Base-by-base conservation (phyloP, 2,113 vertebrate species). In the Diphyllodes magnificus region DNA sequence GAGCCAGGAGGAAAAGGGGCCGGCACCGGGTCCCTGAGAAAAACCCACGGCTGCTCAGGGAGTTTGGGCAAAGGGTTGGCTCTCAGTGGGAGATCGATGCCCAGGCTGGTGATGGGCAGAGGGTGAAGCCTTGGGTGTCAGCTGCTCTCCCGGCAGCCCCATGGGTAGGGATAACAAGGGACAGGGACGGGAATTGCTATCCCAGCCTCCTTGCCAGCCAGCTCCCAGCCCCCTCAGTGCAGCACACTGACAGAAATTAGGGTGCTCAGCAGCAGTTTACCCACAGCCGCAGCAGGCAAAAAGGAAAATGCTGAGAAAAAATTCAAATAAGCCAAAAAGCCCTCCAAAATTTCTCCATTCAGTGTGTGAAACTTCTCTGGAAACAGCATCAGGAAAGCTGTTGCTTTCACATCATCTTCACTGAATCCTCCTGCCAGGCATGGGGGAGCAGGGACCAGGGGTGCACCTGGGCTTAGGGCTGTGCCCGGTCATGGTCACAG, bases 61-160 rank as follows among this genome's bases (percentile, higher is more conserved):
- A 35, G 18, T 47, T 51, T 27, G 39, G 39, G 83, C 35, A 8
- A 11, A 49, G 44, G 6, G 16, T 54, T 0, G 3, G 50, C 30
- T 40, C 13, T 0, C 1, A 47, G 39, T 0, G 1, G 40, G 71
- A 39, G 75, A 71, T 8, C 14, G 23, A n/a, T 1, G 2, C 15
- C 50, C 30, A 6, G 40, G 6, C 13, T 10, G 45, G 73, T 1
- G 11, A n/a, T 2, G 40, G 53, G 65, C 59, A 77, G 42, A 61
- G 60, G 71, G 44, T 30, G n/a, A 60, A 39, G 65, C 30, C 5
- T 2, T 11, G 69, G 65, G n/a, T 17, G 15, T 21, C 8, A 10
- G 66, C 1, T 37, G 63, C 63, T 51, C 18, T 40, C 51, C 28
- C 1, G 4, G 59, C 44, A 66, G 30, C n/a, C 28, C 15, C 16